Evolutionary conservation across 2,888 invertebrate species (phyloP).

Genomic region (Andrena bicolor): DNA sequence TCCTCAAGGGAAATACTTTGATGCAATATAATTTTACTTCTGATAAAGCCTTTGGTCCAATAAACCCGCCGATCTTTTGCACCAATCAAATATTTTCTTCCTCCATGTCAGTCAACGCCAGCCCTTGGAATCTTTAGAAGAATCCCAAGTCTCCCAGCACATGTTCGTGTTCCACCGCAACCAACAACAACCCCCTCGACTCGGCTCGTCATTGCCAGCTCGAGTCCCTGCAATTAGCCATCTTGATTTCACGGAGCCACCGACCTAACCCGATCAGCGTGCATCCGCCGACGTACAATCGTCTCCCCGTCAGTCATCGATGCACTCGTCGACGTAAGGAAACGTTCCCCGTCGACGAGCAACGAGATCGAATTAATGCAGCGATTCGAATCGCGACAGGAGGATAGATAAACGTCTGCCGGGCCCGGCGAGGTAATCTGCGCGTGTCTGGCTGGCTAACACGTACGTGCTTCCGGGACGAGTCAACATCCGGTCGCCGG

Average conservation of each 20-base stretch:
- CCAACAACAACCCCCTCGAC: too few relatives aligned
- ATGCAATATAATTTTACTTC: too few relatives aligned
- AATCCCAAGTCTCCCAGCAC: too few relatives aligned
- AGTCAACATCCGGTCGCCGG: constrained; percentile 27
- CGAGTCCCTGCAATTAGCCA: background rate
- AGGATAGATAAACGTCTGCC: constrained; percentile 35
- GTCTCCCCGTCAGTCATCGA: background rate
- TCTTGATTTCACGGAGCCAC: background rate
- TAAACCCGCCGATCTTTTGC: too few relatives aligned
- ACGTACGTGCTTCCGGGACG: constrained; percentile 25
- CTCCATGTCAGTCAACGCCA: too few relatives aligned
- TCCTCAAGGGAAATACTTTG: too few relatives aligned
- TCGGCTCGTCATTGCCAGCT: too few relatives aligned
- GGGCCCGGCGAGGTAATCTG: constrained; percentile 49
- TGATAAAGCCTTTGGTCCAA: too few relatives aligned
- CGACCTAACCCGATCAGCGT: background rate
- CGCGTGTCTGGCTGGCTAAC: constrained; percentile 30
- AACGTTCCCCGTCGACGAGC: background rate
- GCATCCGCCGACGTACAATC: background rate
- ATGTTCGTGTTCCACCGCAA: too few relatives aligned
- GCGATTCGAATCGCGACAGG: constrained; percentile 13
- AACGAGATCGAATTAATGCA: constrained; percentile 31
- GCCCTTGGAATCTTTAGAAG: too few relatives aligned
- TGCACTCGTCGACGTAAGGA: background rate
- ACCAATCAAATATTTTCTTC: too few relatives aligned